Base-by-base conservation (phyloP, 2,888 invertebrate species). In the Corythucha ciliata region DNA sequence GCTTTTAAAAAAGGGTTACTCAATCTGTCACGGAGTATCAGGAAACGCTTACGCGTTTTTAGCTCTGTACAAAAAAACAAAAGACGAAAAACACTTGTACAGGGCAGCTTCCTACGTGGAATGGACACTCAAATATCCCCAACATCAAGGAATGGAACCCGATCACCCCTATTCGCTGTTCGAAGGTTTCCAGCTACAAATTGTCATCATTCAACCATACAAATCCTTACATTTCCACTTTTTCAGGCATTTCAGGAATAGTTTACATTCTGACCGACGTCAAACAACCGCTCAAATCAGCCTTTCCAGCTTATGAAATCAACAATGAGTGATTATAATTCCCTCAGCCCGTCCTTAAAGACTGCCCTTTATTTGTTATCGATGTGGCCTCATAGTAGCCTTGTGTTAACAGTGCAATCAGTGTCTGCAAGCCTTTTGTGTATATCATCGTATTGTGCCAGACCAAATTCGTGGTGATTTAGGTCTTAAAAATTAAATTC, bases 11-110 rank as follows among this genome's bases (percentile, higher is more conserved):
- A 91, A 90, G 70, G 89, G 91, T 6, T 89, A 84, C 66, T 85
- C 90, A 54, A 68, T 92, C 18, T 92, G 91, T 64, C 92, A 92
- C 65, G 92, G 92, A 2, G 81, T 84, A 3, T 74, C 87, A 57
- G 92, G 91, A 52, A 92, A 92, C 69, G 88, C 81, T 1, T 91
- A 90, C 64, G 74, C 83, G 7, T 86, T 91, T 64, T 70, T 92
- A 47, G 75, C 78, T 59, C 68, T 91, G 24, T 90, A 79, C 65
- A 82, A 85, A 67, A 70, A 75, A n/a, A 90, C 88, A 2, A 74
- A 78, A 66, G 81, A 40, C 16, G 14, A 10, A 8, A 74, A 77
- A 58, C 75, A 88, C 65, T 69, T 90, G 14, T 79, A 90, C 64
- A 73, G 83, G 60, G 87, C 89, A 1, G 74, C 76, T 52, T 78